These are phyloP conservation scores for Oedothorax gibbosus DNA, from an alignment of 1,140 invertebrate genomes.

Conservation along the genomic window DNA sequence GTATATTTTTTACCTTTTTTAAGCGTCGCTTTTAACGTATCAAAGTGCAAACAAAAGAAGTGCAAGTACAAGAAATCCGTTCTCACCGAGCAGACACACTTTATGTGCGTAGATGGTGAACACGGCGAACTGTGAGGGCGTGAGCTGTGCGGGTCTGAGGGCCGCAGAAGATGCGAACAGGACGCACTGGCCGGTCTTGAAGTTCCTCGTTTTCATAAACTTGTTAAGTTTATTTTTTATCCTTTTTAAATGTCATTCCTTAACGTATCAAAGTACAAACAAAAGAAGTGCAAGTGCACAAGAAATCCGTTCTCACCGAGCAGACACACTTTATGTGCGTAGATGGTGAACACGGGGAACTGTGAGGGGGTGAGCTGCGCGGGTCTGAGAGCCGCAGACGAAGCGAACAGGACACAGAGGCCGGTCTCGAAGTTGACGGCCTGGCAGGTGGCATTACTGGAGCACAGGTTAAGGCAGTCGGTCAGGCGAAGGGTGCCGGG, in stretches of 20 bases:
- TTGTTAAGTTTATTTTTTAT: too few relatives aligned
- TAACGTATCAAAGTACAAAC: too few relatives aligned
- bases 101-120: conserved; percentile 98
- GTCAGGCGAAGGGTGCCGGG: conserved; percentile 91
- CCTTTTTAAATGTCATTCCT: too few relatives aligned
- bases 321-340: conserved; percentile 92
- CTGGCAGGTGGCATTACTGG: conserved; percentile 87
- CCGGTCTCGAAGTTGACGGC: conserved; percentile 96
- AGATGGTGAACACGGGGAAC: conserved; percentile 96
- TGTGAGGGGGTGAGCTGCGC: conserved; percentile 89
- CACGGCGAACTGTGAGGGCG: conserved; percentile 92
- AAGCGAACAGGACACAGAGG: conserved; percentile 90
- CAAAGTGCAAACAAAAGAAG: too few relatives aligned
- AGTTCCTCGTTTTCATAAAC: conserved; percentile 81
- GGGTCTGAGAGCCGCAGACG: conserved; percentile 86
- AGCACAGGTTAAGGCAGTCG: conserved; percentile 91
- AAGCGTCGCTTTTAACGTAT: too few relatives aligned
- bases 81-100: conserved; percentile 76
- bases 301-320: conserved; percentile 59
- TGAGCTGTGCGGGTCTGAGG: conserved; percentile 85
- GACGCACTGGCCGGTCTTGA: conserved; percentile 94
- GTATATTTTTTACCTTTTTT: too few relatives aligned
- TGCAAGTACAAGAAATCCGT: too few relatives aligned
- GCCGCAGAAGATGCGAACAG: conserved; percentile 90
- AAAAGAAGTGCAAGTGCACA: too few relatives aligned